Percentiles rank a stretch among this genome's conserved stretches.
These are phyloP conservation scores for Salvelinus sp. DNA, from an alignment of 2,113 vertebrate genomes.

Conservation along the genomic window DNA sequence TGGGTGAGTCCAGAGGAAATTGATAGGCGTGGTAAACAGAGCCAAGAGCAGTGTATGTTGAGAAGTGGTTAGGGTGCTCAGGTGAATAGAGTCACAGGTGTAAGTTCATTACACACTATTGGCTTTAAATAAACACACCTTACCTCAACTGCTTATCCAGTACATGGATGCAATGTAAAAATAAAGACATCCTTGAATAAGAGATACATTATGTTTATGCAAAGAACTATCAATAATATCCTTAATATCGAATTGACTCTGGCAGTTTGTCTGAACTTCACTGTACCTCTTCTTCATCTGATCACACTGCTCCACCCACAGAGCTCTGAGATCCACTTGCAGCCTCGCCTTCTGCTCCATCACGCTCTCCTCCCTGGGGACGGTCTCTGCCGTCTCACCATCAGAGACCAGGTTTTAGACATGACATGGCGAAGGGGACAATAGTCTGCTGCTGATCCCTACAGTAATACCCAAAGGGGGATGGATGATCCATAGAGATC, in stretches of 20 bases:
- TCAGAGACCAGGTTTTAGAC: not conserved
- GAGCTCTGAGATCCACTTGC: slow-evolving; percentile 76
- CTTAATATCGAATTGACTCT: too few species aligned
- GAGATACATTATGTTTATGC: not conserved
- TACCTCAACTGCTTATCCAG: not conserved
- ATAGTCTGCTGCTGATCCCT: not conserved
- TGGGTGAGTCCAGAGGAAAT: not conserved
- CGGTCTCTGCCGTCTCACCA: slow-evolving; percentile 27
- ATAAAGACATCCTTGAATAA: not conserved
- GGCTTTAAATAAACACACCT: not conserved
- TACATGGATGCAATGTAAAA: not conserved
- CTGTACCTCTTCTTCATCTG: slow-evolving; percentile 83
- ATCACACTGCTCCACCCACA: slow-evolving; percentile 76
- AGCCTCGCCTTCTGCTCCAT: slow-evolving; percentile 82
- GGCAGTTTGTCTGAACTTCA: slow-evolving; percentile 38
- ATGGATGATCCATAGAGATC: not conserved
- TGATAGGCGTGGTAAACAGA: not conserved
- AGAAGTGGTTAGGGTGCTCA: not conserved
- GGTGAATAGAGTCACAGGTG: not conserved
- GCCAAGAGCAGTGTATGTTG: not conserved
- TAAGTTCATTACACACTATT: not conserved
- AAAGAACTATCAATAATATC: not conserved
- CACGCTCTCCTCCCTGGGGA: slow-evolving; percentile 39
- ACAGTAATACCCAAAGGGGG: not conserved
- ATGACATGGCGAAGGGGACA: not conserved